These are phyloP conservation scores for Epinotia nisella DNA, from an alignment of 2,888 invertebrate species.

Conservation along the genomic window DNA sequence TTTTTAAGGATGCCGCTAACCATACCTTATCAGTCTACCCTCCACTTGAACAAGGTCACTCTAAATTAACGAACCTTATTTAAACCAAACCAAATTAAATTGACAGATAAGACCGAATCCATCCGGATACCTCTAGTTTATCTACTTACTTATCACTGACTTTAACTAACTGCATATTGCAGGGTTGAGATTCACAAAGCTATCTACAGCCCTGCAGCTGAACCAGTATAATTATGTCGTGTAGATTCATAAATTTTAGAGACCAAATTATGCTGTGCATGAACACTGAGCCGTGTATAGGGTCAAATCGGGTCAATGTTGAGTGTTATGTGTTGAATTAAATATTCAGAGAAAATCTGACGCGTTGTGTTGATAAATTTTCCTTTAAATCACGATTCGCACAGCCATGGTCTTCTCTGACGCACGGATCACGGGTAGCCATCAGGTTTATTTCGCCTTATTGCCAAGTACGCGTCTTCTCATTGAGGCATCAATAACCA, in stretches of 20 bases:
- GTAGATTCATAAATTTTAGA: background rate
- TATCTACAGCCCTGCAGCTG: background rate
- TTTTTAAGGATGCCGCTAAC: too few species aligned
- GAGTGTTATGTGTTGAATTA: background rate
- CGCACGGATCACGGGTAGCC: too few species aligned
- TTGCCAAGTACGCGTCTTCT: too few species aligned
- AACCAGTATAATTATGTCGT: background rate
- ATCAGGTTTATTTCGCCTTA: too few species aligned
- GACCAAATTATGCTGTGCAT: background rate
- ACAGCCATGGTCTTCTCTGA: too few species aligned
- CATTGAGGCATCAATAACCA: too few species aligned
- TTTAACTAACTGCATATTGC: background rate
- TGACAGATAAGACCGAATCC: constrained; percentile 6
- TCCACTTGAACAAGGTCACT: background rate
- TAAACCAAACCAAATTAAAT: constrained; percentile 27
- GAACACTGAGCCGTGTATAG: background rate
- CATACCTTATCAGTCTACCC: background rate
- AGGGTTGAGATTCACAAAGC: background rate
- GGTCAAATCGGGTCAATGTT: background rate
- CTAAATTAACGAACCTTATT: background rate
- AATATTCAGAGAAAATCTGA: background rate
- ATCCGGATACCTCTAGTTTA: constrained; percentile 17
- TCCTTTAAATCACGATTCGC: too few species aligned
- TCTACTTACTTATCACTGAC: background rate
- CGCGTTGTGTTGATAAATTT: too few species aligned